phyloP scores from a whole-genome alignment of 1,140 invertebrate genomes.

The Caerostris extrusa region DNA sequence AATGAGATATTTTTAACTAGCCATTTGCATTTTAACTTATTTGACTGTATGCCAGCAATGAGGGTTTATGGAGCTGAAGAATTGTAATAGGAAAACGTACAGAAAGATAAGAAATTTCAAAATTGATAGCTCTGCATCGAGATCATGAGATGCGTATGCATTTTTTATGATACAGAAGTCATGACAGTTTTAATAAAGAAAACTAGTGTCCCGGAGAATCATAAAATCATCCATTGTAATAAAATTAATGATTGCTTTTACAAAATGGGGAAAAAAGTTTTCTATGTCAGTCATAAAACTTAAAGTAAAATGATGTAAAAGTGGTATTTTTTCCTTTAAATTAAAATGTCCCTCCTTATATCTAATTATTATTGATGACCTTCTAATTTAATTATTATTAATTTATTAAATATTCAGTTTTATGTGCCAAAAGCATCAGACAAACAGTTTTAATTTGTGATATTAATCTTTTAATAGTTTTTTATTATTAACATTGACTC shows the following conservation, averaged over 20 bases:
- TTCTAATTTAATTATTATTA: background rate
- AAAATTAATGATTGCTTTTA: background rate
- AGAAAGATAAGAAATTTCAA: background rate
- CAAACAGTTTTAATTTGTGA: too few species aligned
- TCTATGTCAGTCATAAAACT: background rate
- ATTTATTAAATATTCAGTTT: background rate
- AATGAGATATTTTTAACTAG: conserved; percentile 40
- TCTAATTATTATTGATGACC: conserved; percentile 10
- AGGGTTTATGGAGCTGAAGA: background rate
- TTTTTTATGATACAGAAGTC: background rate
- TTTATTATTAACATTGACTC: too few species aligned
- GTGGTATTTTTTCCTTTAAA: background rate
- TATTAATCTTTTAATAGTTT: too few species aligned
- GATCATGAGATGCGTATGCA: background rate
- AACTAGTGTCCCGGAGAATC: background rate
- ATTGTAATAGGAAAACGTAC: too few species aligned
- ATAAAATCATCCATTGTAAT: background rate
- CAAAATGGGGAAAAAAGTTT: background rate
- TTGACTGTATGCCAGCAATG: background rate
- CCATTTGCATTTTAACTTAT: conserved; percentile 59
- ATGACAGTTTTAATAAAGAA: background rate
- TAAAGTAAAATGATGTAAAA: background rate
- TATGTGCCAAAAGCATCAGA: too few species aligned
- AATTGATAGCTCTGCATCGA: background rate
- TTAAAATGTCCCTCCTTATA: too few species aligned